Evolutionary conservation across 2,113 vertebrate species (phyloP), one percentile per base, ranked within the genome.

Genomic region (Chloropsis cyanopogon): DNA sequence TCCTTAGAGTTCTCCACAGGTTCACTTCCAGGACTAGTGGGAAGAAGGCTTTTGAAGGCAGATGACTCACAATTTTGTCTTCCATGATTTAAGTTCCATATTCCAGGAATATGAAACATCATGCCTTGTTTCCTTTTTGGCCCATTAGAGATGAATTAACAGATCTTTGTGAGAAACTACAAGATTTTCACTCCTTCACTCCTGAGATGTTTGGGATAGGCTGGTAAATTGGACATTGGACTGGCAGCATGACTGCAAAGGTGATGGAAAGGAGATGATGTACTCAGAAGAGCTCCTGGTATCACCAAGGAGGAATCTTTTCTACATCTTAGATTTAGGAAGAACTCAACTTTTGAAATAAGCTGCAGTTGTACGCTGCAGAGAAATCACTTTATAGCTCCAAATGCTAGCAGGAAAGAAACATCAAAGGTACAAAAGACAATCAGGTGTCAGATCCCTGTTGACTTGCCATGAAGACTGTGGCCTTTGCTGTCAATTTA

Each of bases 401-500:
- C 70, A 79, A 91, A 71, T 41, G 41, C 61, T 75, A n/a, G 87
- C 72, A 57, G 77, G 84, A 56, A 63, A 81, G 73, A 90, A 87
- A 89, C 81, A 87, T 76, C 87, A 95, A 85, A 91, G 50, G 26
- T n/a, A n/a, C 35, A 90, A 44, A 71, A n/a, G 61, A 71, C 87
- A 82, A 79, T 49, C 17, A 56, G 53, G 64, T 42, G 37, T 76
- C 84, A 92, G 87, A 87, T 90, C 85, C 53, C 81, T 72, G 81
- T 46, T 89, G 87, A 76, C 63, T 87, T 82, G 61, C 41, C 28
- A 26, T 12, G 53, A 86, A 88, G 65, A 63, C 53, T 25, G 14
- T 26, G 78, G 95, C 90, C 92, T 91, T 71, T 37, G 47, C 90
- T 94, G 47, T 73, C 90, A 89, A 26, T 64, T 91, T 54, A 52